These are phyloP conservation scores for Venusia cambrica DNA, from an alignment of 2,888 invertebrate species.

Conservation along the genomic window DNA sequence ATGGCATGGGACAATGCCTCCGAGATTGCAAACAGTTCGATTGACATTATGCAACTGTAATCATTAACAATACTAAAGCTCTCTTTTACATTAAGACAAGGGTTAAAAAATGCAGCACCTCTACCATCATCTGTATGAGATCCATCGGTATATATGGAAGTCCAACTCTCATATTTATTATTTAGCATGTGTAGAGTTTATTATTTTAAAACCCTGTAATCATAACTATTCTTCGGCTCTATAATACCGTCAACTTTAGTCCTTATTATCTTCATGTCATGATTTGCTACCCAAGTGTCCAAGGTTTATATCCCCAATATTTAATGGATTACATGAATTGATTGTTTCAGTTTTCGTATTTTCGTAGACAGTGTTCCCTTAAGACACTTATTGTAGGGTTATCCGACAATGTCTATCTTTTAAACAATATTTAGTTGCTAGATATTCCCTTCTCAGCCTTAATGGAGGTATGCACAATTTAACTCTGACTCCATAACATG, in stretches of 20 bases:
- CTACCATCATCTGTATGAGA: constrained; percentile 1
- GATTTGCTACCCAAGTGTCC: constrained; percentile 4
- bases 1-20: constrained; percentile 3
- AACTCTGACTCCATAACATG: constrained; percentile 3
- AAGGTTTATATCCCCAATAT: constrained; percentile 3
- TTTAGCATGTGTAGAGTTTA: constrained; percentile 6
- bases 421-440: not conserved
- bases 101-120: constrained; percentile 2
- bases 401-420: too few species aligned
- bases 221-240: constrained; percentile 7
- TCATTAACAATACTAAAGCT: not conserved
- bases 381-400: too few species aligned
- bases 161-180: constrained; percentile 2
- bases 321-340: constrained; percentile 1
- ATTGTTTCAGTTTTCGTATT: not conserved
- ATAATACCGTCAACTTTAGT: constrained; percentile 1
- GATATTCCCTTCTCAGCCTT: constrained; percentile 1
- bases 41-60: not conserved
- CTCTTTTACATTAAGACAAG: not conserved
- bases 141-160: constrained; percentile 2
- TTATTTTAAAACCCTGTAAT: constrained; percentile 1
- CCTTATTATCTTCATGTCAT: not conserved
- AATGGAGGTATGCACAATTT: constrained; percentile 3
- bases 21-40: constrained; percentile 7
- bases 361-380: not conserved